These are phyloP conservation scores for Camptogramma bilineatum DNA, from an alignment of 2,888 invertebrate species.

Conservation along the genomic window DNA sequence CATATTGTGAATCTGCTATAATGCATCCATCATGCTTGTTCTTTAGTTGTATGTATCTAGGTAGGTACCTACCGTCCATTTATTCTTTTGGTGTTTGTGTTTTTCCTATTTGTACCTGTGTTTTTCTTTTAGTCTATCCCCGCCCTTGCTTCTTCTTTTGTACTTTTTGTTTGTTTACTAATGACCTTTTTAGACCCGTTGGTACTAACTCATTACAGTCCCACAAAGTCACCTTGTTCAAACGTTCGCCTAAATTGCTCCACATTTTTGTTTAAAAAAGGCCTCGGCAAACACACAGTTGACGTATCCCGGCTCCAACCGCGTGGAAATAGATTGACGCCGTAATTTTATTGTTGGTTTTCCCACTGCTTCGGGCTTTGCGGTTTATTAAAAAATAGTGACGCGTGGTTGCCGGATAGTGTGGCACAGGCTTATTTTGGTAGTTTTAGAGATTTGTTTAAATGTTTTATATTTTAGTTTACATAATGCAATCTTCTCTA, in stretches of 20 bases:
- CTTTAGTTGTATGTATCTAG: no score
- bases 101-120: no score
- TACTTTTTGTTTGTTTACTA: no score
- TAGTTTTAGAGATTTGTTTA: neutral
- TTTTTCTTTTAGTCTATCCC: no score
- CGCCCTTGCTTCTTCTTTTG: no score
- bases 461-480: neutral
- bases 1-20: no score
- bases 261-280: conserved; percentile 28
- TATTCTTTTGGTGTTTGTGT: no score
- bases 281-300: conserved; percentile 28
- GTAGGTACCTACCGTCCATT: no score
- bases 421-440: conserved; percentile 21
- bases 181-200: neutral
- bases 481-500: no score
- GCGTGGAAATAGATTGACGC: conserved; percentile 38
- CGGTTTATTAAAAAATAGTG: conserved; percentile 41
- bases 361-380: conserved; percentile 27
- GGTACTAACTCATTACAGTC: conserved; percentile 1
- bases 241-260: conserved; percentile 22
- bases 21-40: no score
- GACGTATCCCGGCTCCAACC: conserved; percentile 32
- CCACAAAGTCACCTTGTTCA: conserved; percentile 7
- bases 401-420: conserved; percentile 16
- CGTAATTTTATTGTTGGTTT: conserved; percentile 41